Percentiles rank a stretch among this genome's conserved stretches.
Evolutionary conservation across 37 sponge, comb jelly and placozoan genomes (phyloP).

Genomic region (Oopsacas minuta): DNA sequence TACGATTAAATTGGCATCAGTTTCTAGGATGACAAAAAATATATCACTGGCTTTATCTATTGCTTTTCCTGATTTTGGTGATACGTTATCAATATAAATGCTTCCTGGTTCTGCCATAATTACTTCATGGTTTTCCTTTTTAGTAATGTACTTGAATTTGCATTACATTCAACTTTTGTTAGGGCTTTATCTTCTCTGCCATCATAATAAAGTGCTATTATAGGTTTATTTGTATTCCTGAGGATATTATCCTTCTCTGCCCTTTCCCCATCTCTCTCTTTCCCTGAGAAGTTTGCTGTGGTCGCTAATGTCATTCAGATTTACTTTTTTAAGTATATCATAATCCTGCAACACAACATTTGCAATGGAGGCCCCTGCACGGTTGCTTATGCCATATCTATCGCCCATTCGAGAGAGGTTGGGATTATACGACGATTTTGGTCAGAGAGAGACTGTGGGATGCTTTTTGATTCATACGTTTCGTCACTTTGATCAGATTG

Average conservation of each 20-base stretch:
- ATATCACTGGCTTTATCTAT: background rate
- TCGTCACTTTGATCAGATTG: background rate
- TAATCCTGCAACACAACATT: background rate
- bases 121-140: background rate
- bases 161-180: background rate
- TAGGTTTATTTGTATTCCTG: background rate
- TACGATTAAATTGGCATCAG: background rate
- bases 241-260: background rate
- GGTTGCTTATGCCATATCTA: background rate
- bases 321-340: background rate
- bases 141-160: background rate
- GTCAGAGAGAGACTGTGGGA: background rate
- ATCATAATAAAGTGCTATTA: background rate
- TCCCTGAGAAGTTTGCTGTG: background rate
- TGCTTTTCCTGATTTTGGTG: background rate
- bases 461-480: background rate
- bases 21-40: background rate
- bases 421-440: background rate
- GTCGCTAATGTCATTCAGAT: background rate
- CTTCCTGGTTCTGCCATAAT: background rate
- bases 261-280: background rate
- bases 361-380: background rate
- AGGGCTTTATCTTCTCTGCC: background rate
- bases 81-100: background rate
- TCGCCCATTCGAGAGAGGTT: background rate